Evolutionary conservation across 2,888 invertebrate species (phyloP).

Genomic region (Eulithis prunata): DNA sequence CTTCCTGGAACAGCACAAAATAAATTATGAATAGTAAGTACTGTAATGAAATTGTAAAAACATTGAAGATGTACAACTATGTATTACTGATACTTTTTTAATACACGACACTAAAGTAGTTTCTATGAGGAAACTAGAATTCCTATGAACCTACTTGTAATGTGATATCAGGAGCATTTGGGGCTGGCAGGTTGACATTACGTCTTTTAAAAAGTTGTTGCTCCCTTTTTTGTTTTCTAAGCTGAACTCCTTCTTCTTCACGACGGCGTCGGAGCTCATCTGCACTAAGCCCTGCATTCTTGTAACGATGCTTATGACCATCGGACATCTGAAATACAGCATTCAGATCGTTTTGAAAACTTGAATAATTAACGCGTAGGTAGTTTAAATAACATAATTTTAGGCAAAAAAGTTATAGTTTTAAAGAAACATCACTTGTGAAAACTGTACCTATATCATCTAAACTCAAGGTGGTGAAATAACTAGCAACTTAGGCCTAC

Average conservation of each 20-base stretch:
- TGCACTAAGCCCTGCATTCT: conserved; percentile 96
- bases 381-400: neutral
- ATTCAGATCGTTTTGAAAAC: neutral
- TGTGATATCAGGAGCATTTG: conserved; percentile 67
- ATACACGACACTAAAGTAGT: conserved; percentile 20
- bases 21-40: neutral
- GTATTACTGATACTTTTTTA: too few species aligned
- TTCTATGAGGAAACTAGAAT: too few species aligned
- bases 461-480: too few species aligned
- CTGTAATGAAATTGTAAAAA: too few species aligned
- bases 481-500: too few species aligned
- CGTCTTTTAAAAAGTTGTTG: conserved; percentile 96
- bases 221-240: conserved; percentile 97
- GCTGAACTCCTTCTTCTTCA: conserved; percentile 98
- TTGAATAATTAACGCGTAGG: too few species aligned
- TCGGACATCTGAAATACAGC: conserved; percentile 87
- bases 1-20: conserved; percentile 70
- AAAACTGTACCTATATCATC: too few species aligned
- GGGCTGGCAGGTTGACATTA: conserved; percentile 87
- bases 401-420: too few species aligned
- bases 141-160: conserved; percentile 57
- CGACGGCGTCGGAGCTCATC: conserved; percentile 95
- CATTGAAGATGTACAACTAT: too few species aligned
- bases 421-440: neutral
- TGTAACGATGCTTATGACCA: conserved; percentile 95